Evolutionary conservation across 2,797 vertebrate genomes (phyloP).

Genomic region (Megaceryle alcyon): DNA sequence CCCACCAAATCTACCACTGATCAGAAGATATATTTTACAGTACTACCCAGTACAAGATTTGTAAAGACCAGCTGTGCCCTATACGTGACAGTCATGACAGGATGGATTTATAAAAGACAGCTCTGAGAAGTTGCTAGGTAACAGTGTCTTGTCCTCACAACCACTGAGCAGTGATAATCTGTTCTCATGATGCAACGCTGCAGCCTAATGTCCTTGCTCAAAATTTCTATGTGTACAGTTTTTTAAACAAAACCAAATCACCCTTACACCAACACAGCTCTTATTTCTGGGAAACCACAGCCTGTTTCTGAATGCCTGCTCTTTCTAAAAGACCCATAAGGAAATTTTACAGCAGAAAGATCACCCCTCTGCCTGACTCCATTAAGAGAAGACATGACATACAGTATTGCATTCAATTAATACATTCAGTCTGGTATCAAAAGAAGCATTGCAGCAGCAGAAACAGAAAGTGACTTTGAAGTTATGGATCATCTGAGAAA

Average conservation of each 20-base stretch:
- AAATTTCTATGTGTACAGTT: neutral
- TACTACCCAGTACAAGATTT: neutral
- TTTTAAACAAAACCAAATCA: neutral
- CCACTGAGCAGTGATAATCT: neutral
- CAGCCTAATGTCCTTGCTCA: neutral
- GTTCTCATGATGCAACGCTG: neutral
- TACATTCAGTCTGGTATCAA: neutral
- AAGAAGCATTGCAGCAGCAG: neutral
- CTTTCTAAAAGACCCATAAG: neutral
- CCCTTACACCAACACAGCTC: neutral
- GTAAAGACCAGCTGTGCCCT: neutral
- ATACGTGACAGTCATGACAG: neutral
- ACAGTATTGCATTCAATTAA: neutral
- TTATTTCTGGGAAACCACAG: neutral
- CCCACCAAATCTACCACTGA: neutral
- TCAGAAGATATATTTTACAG: neutral
- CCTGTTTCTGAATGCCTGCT: neutral
- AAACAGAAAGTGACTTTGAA: neutral
- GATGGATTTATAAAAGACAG: conserved; percentile 15
- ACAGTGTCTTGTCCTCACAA: conserved; percentile 34
- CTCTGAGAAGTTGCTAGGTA: conserved; percentile 56
- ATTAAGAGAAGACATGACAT: neutral
- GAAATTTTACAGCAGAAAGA: neutral
- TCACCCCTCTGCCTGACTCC: neutral
- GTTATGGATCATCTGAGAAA: neutral